Evolutionary conservation across 2,113 vertebrate genomes (phyloP), one percentile per base, ranked within the genome.

Genomic region (Campylomormyrus tamandua): DNA sequence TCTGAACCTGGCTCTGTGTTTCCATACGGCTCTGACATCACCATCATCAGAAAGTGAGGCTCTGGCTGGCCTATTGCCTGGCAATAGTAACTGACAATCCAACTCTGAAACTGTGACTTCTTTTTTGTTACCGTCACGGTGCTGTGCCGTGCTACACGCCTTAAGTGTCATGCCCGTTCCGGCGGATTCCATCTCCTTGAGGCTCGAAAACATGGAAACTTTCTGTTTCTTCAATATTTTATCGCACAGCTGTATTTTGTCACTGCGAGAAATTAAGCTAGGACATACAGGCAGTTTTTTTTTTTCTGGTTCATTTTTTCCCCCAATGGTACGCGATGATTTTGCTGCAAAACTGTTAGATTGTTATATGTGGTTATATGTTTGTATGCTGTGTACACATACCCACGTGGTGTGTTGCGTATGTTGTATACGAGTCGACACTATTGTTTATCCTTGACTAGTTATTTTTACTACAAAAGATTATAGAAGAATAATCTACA

Each of bases 291-390:
- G 88, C 89, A 46, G 90, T 56, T 21, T 42, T 42, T 94, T 94
- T 90, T 77, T 80, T 92, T 94, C 94, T 92, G 2, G 50, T 90
- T 92, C 77, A 45, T 87, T 24, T 45, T 62, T 88, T 88, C 50
- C 96, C 94, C 39, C 17, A 96, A 96, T 94, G 97, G 97, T 98
- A 97, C 97, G 99, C 97, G 98, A 96, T 95, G 94, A 96, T 95
- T 97, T 96, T 99, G 98, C 98, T 99, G 97, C 97, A 97, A 97
- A 97, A 97, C 95, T 94, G 93, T 93, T 93, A 94, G 92, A 91
- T 95, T 92, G 95, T 95, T 45, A 94, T 93, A 95, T 94, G 93
- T 88, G 56, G 6, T 56, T 95, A 92, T 91, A 94, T 94, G 93
- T 94, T 93, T 88, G 77, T 42, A 95, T 93, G 93, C 95, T 95